A percentile compares a stretch with the other conserved stretches of the same genome.
These are phyloP conservation scores for Ectropis crepuscularia DNA, from an alignment of 2,888 invertebrate genomes.

Conservation along the genomic window DNA sequence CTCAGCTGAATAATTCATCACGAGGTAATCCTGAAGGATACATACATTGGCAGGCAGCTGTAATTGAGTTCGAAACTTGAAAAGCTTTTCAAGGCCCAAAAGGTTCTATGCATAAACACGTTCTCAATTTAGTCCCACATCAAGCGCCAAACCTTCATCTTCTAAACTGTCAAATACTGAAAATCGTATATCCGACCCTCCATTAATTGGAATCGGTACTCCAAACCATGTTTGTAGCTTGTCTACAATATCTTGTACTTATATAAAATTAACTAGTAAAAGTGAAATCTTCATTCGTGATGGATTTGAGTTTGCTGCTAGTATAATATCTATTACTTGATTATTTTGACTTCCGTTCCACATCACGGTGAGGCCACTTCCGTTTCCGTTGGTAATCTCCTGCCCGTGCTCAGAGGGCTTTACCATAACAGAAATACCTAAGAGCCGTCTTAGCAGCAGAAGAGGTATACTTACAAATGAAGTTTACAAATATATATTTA, in stretches of 20 bases:
- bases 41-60: constrained; percentile 25
- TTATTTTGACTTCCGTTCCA: neutral
- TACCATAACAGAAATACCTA: neutral
- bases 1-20: constrained; percentile 33
- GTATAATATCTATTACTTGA: neutral
- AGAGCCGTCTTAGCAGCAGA: neutral
- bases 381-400: constrained; percentile 9
- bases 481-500: too few relatives aligned
- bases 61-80: constrained; percentile 38
- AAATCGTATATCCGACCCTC: constrained; percentile 39
- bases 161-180: constrained; percentile 42
- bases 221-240: constrained; percentile 26
- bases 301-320: neutral
- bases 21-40: constrained; percentile 29
- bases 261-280: neutral
- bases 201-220: constrained; percentile 40
- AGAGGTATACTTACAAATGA: too few relatives aligned
- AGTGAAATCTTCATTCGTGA: too few relatives aligned
- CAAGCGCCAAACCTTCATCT: constrained; percentile 42
- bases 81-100: constrained; percentile 34
- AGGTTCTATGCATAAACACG: constrained; percentile 37
- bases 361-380: neutral
- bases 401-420: neutral
- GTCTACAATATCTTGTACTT: neutral
- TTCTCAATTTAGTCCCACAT: constrained; percentile 39